Percentiles rank a stretch among this genome's conserved stretches.
Conservation (phyloP, 2,888 invertebrate genomes). For the Crepidodera aurea region DNA sequence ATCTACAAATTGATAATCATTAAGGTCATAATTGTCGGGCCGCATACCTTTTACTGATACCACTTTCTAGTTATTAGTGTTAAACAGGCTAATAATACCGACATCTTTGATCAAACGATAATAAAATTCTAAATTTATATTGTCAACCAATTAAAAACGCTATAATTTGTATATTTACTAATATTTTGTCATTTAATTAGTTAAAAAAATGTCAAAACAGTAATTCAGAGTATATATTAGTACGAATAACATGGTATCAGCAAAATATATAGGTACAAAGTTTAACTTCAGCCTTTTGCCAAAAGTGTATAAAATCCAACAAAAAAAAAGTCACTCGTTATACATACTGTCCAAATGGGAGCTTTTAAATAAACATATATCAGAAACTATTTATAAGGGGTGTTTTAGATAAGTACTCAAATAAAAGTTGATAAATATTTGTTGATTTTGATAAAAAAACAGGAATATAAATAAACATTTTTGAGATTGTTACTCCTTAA, state of each 20-base stretch:
- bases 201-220: too few relatives aligned
- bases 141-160: too few relatives aligned
- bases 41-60: constrained; percentile 39
- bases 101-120: neutral
- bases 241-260: neutral
- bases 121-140: too few relatives aligned
- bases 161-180: too few relatives aligned
- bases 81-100: neutral
- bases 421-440: too few relatives aligned
- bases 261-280: neutral
- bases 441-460: too few relatives aligned
- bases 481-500: too few relatives aligned
- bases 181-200: too few relatives aligned
- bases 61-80: constrained; percentile 13
- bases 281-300: neutral
- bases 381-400: too few relatives aligned
- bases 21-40: constrained; percentile 37
- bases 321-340: neutral
- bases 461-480: too few relatives aligned
- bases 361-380: neutral
- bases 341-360: neutral
- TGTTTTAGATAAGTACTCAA: too few relatives aligned
- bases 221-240: too few relatives aligned
- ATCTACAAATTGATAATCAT: constrained; percentile 47
- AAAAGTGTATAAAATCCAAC: neutral